Evolutionary conservation across 2,113 vertebrate genomes (phyloP).

Genomic region (Microtus oregoni): DNA sequence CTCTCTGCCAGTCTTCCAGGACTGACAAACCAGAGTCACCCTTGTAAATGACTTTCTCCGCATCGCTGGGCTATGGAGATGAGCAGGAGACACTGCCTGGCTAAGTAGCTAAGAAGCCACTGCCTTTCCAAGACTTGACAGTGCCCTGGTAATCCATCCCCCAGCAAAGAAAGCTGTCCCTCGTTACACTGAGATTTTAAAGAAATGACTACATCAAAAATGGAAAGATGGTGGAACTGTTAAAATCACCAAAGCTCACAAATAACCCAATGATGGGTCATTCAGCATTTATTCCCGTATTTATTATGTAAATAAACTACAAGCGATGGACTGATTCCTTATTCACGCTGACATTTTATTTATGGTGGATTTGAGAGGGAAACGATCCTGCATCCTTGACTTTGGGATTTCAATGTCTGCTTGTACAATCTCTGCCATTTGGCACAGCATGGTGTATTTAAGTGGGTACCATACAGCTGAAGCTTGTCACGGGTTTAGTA

Average conservation of each 20-base stretch:
- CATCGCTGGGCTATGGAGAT: background rate
- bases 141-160: background rate
- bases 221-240: background rate
- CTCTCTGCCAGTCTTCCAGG: background rate
- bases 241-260: background rate
- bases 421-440: background rate
- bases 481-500: background rate
- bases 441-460: background rate
- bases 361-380: background rate
- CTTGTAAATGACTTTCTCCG: background rate
- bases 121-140: background rate
- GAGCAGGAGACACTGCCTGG: background rate
- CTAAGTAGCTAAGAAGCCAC: background rate
- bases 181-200: slow-evolving; percentile 6
- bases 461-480: background rate
- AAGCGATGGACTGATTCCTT: background rate
- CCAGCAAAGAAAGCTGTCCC: background rate
- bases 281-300: slow-evolving; percentile 15
- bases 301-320: slow-evolving; percentile 8
- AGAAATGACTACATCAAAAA: slow-evolving; percentile 12
- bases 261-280: background rate
- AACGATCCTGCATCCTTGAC: background rate
- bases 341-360: slow-evolving; percentile 24
- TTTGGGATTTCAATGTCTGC: background rate
- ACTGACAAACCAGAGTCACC: background rate